These are phyloP conservation scores for Aegotheles bennettii DNA, from an alignment of 2,113 vertebrate species.

Conservation along the genomic window DNA sequence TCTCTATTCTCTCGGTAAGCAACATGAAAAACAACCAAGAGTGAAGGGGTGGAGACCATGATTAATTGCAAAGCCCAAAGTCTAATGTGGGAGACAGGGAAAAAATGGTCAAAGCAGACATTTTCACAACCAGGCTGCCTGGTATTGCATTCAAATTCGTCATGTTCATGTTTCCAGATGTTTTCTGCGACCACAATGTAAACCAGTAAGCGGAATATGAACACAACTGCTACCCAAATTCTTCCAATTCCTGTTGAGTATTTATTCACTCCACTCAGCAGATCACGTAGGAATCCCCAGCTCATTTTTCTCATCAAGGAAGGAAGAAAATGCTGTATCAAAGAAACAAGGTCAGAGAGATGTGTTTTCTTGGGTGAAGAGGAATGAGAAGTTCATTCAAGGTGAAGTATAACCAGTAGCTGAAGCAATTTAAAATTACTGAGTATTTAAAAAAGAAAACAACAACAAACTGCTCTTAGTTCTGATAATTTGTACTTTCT, in stretches of 20 bases:
- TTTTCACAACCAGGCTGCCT: constrained; percentile 87
- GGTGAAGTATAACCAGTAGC: background rate
- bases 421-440: background rate
- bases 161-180: constrained; percentile 86
- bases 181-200: constrained; percentile 83
- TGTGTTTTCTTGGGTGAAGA: background rate
- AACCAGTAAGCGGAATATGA: constrained; percentile 84
- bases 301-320: constrained; percentile 74
- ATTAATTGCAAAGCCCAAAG: constrained; percentile 91
- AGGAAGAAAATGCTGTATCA: constrained; percentile 25
- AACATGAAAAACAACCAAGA: constrained; percentile 86
- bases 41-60: constrained; percentile 84
- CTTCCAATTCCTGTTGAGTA: constrained; percentile 84
- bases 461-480: background rate
- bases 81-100: constrained; percentile 85
- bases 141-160: constrained; percentile 85
- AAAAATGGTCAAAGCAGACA: constrained; percentile 87
- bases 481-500: background rate
- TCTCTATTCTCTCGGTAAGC: constrained; percentile 81
- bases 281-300: constrained; percentile 80
- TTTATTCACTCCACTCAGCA: constrained; percentile 86
- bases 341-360: constrained; percentile 32
- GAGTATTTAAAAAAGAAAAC: background rate
- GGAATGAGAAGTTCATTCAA: background rate
- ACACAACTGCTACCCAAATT: constrained; percentile 84